A percentile compares a stretch with the other conserved stretches of the same genome.
Conservation (phyloP, 2,888 invertebrate species). For the Dione vanillae region DNA sequence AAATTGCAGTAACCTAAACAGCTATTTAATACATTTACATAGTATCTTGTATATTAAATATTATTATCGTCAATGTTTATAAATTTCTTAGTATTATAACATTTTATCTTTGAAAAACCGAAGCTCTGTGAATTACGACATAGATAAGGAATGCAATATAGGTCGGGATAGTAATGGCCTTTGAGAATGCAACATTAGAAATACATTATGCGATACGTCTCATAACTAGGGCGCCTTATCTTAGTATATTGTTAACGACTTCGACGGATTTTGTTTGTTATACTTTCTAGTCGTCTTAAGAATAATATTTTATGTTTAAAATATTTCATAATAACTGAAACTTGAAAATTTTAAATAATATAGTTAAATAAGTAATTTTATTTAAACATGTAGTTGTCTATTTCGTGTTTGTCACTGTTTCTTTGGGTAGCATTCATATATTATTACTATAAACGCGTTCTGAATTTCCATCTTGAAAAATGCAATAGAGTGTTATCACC, state of each 20-base stretch:
- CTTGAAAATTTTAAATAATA: no score
- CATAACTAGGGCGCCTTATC: conserved; percentile 41
- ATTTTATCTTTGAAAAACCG: not conserved
- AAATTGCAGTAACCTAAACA: no score
- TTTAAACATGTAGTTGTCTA: no score
- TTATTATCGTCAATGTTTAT: not conserved
- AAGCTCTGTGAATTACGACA: conserved; percentile 60
- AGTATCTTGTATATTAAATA: not conserved
- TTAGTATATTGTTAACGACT: conserved; percentile 20
- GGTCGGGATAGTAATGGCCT: conserved; percentile 59
- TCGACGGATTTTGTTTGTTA: conserved; percentile 27
- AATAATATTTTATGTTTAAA: not conserved
- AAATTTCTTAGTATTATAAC: not conserved
- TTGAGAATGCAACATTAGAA: conserved; percentile 45
- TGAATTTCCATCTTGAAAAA: no score
- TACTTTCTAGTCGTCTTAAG: not conserved
- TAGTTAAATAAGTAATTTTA: no score
- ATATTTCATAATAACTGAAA: not conserved
- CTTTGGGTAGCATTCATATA: no score
- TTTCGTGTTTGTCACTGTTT: no score
- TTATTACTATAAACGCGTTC: no score
- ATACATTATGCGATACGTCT: conserved; percentile 34
- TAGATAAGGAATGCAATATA: conserved; percentile 65
- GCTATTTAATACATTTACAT: no score
- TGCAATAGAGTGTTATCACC: no score